Evolutionary conservation across 2,888 invertebrate species (phyloP), one percentile per base, ranked within the genome.

Genomic region (Eumacrocentrus americanus): DNA sequence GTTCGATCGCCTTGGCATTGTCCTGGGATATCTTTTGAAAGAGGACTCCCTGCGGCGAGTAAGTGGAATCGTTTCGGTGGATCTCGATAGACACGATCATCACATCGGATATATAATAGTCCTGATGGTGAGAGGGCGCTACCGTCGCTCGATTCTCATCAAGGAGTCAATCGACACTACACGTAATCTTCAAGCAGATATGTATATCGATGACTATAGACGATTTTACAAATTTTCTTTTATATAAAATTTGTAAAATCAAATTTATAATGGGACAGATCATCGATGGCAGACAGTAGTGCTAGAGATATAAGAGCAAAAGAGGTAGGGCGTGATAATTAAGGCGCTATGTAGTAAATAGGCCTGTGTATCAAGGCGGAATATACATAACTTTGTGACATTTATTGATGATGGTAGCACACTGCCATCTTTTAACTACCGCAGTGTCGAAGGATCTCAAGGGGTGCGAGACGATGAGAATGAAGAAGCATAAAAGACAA

Each of bases 331-430:
- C 66, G 71, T 74, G 75, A 79, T 80, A 79, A 79, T 79, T 79
- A 79, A 78, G 77, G 75, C 70, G 69, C 74, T 72, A 72, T 69
- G 73, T 73, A 66, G 75, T 73, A 75, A 76, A 75, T 72, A 72
- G 63, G 60, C 57, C 59, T 63, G 53, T 67, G 65, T 68, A 70
- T 70, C 66, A 66, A 64, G 62, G 57, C 57, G 63, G 54, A 64
- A 66, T 66, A 62, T 68, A 70, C 70, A 70, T 74, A 75, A 73
- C 70, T 67, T 67, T 72, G 72, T 79, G 80, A 80, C 80, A 75
- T 69, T 69, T 79, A 79, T 79, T 79, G 77, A 79, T 80, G 80
- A 80, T 79, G 77, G 73, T 75, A 70, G 74, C 72, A 72, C 71
- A 72, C 72, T 73, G 70, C 72, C 71, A 70, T 77, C 73, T 71